Evolutionary conservation across 92 coral and sea anemone species (phyloP), one percentile per base, ranked within the genome.

Genomic region (Galaxea fascicularis): DNA sequence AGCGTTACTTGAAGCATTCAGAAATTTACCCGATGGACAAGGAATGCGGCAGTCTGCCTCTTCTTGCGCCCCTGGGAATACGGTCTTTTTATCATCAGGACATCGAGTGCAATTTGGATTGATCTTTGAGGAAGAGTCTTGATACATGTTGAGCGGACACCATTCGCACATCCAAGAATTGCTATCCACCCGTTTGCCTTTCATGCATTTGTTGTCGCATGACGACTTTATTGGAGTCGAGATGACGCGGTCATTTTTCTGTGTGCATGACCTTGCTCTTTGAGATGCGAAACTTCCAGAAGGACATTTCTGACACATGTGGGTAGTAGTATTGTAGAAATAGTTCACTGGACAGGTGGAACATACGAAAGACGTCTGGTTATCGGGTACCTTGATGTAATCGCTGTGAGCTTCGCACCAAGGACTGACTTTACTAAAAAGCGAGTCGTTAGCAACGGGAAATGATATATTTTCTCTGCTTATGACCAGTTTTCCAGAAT

Each of bases 271-370:
- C 57, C 20, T 53, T 16, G 92, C 86, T 15, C 85, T 77, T 52
- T 74, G 70, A 14, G 79, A 25, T 22, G 93, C 86, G 35, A 46
- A 39, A 27, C 83, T 86, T 24, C 94, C 94, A 30, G 66, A 45
- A 53, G 92, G 86, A 73, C 96, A 93, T 45, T 68, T 72, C 47
- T 87, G 65, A 59, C 96, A 93, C 39, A 45, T 65, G 89, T 56
- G 79, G 29, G 82, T 52, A 9, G 65, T 68, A 7, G 70, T 35
- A 30, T 81, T 65, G 79, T 93, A 90, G 10, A 65, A 64, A 56
- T 85, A 84, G 22, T 92, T 92, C 71, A 39, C 56, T 4, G 92
- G 96, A 68, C 96, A 93, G 54, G 63, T 83, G 26, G 96, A 87
- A 56, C 96, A 93, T 6, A 91, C 92, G n/a, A 83, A 78, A 16